Percentiles rank a stretch among this genome's conserved stretches.
phyloP scores from a whole-genome alignment of 2,113 vertebrate genomes.

The Eubucco bourcierii region DNA sequence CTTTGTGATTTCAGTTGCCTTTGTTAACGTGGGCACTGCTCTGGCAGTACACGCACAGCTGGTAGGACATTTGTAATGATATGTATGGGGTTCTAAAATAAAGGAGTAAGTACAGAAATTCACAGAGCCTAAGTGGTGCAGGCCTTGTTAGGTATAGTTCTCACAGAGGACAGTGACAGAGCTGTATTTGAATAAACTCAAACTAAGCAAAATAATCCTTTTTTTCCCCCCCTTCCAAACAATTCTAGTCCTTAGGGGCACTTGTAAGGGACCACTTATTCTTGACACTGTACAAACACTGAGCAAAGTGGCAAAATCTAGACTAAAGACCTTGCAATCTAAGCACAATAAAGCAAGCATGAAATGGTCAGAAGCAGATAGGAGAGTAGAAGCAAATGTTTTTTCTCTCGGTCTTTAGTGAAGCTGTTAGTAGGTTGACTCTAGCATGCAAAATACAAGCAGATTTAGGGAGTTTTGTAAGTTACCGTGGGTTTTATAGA shows the following conservation, averaged over 20 bases:
- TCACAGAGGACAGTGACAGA: not conserved
- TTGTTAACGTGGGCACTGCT: not conserved
- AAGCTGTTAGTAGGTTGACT: not conserved
- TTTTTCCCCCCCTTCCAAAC: not conserved
- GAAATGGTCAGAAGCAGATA: not conserved
- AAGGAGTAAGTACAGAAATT: not conserved
- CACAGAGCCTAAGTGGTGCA: not conserved
- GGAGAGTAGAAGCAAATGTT: not conserved
- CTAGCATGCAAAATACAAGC: not conserved
- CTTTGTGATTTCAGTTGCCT: constrained; percentile 13
- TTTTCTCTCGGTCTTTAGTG: not conserved
- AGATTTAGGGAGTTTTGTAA: not conserved
- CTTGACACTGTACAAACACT: constrained; percentile 6
- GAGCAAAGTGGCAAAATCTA: constrained; percentile 26
- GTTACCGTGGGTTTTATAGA: not conserved
- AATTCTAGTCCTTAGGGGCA: not conserved
- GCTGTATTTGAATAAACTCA: not conserved
- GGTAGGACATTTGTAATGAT: not conserved
- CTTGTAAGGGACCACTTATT: constrained; percentile 21
- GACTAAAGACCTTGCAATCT: not conserved
- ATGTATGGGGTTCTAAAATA: constrained; percentile 7
- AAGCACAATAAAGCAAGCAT: not conserved
- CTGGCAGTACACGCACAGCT: constrained; percentile 1
- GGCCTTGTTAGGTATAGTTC: not conserved
- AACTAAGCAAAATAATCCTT: not conserved